A percentile compares a stretch with the other conserved stretches of the same genome.
Conservation (phyloP, 2,797 vertebrate genomes). For the Silurus lanzhouensis region DNA sequence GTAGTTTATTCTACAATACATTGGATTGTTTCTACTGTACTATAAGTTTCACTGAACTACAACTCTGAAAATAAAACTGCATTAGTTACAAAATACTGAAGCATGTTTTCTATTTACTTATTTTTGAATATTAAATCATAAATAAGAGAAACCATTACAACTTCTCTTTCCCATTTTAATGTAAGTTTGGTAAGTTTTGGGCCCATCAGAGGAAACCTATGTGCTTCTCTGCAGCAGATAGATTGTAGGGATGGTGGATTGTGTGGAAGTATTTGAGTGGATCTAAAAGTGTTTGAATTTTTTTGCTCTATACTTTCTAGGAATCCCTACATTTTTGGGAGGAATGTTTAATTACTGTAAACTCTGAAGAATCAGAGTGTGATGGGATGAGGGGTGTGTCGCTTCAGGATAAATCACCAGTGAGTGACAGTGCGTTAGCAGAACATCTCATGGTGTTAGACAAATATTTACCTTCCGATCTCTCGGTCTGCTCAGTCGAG, state of each 20-base stretch:
- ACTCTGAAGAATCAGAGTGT: neutral
- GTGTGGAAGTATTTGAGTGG: neutral
- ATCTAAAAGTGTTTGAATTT: neutral
- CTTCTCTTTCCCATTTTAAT: no score
- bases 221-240: no score
- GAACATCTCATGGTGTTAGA: conserved; percentile 8
- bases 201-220: no score
- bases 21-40: no score
- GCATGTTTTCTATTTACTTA: no score
- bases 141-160: no score
- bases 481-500: neutral
- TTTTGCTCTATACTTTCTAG: neutral
- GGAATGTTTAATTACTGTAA: neutral
- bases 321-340: neutral
- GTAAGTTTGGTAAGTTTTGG: no score
- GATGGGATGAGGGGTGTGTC: neutral
- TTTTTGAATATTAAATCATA: no score
- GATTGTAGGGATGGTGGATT: neutral
- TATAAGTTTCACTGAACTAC: no score
- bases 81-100: no score
- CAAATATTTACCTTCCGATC: conserved; percentile 1
- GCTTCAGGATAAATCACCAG: neutral
- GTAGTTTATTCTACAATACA: no score
- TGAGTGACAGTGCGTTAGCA: neutral
- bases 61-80: no score